Evolutionary conservation across 2,797 vertebrate genomes (phyloP).

Genomic region (Setipinna tenuifilis): DNA sequence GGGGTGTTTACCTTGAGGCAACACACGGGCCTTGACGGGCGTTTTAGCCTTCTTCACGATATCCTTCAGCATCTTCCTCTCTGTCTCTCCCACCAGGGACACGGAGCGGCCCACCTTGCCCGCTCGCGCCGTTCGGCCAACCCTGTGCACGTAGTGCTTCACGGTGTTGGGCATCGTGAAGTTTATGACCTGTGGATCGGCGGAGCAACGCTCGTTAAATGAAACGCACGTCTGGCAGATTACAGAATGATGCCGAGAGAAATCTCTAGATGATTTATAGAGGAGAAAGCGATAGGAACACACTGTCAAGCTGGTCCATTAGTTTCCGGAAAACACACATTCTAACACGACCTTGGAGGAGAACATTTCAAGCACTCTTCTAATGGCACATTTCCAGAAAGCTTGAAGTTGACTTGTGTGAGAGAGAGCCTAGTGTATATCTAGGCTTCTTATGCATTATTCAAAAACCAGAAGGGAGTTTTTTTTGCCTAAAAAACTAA

Average conservation of each 20-base stretch:
- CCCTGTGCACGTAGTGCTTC: constrained; percentile 95
- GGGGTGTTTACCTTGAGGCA: constrained; percentile 85
- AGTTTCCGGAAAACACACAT: background rate
- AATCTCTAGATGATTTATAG: background rate
- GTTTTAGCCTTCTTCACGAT: constrained; percentile 89
- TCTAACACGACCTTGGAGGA: background rate
- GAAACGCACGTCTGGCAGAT: background rate
- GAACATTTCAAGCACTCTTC: background rate
- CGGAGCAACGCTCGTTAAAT: too few relatives aligned
- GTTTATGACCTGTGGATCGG: constrained; percentile 86
- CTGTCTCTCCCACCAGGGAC: constrained; percentile 92
- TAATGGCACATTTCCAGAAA: background rate
- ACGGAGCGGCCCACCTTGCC: constrained; percentile 90
- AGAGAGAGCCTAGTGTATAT: background rate
- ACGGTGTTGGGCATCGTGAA: constrained; percentile 96
- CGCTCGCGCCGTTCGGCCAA: constrained; percentile 90
- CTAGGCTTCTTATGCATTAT: background rate
- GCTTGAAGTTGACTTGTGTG: background rate
- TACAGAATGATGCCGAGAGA: background rate
- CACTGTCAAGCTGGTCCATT: background rate
- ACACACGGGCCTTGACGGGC: constrained; percentile 87
- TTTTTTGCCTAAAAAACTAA: background rate
- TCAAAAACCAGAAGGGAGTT: background rate
- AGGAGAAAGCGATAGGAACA: background rate
- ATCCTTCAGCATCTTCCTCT: constrained; percentile 93